Percentiles rank a stretch among this genome's conserved stretches.
Conservation (phyloP, 1,140 invertebrate genomes). For the Galleria mellonella region DNA sequence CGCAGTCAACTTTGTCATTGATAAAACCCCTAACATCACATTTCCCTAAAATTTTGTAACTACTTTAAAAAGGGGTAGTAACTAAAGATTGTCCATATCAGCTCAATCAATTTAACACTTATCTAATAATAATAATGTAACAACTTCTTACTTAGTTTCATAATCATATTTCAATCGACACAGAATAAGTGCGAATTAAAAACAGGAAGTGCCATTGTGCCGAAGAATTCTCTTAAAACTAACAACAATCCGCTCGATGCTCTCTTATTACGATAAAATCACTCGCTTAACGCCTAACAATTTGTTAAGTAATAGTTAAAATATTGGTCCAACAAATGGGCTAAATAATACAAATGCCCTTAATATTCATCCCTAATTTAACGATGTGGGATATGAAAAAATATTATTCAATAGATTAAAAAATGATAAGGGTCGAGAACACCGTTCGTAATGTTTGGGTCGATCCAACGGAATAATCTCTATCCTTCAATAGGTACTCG, state of each 20-base stretch:
- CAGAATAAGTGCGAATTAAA: slow-evolving; percentile 74
- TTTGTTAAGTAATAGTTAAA: slow-evolving; percentile 74
- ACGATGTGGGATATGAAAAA: slow-evolving; percentile 73
- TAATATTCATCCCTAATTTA: slow-evolving; percentile 74
- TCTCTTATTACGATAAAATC: slow-evolving; percentile 73
- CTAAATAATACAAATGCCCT: slow-evolving; percentile 74
- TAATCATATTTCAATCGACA: slow-evolving; percentile 72
- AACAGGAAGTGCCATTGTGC: slow-evolving; percentile 73
- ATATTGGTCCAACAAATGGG: slow-evolving; percentile 75
- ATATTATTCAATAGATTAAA: slow-evolving; percentile 73
- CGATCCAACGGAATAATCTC: slow-evolving; percentile 66
- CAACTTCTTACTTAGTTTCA: slow-evolving; percentile 71
- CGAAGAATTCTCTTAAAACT: slow-evolving; percentile 71
- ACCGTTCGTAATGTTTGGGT: slow-evolving; percentile 53
- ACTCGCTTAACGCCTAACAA: slow-evolving; percentile 74
- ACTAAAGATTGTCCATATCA: slow-evolving; percentile 72
- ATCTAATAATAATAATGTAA: slow-evolving; percentile 74
- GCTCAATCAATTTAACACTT: slow-evolving; percentile 74
- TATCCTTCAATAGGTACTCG: slow-evolving; percentile 63
- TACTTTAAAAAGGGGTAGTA: slow-evolving; percentile 66
- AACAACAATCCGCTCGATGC: slow-evolving; percentile 72
- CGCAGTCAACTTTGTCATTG: slow-evolving; percentile 72
- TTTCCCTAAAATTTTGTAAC: slow-evolving; percentile 68
- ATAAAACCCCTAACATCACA: slow-evolving; percentile 71
- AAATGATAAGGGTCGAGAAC: slow-evolving; percentile 71